Percentiles rank a stretch among this genome's conserved stretches.
Evolutionary conservation across 2,113 vertebrate species (phyloP).

Genomic region (Pseudolaguvia tuberculata): DNA sequence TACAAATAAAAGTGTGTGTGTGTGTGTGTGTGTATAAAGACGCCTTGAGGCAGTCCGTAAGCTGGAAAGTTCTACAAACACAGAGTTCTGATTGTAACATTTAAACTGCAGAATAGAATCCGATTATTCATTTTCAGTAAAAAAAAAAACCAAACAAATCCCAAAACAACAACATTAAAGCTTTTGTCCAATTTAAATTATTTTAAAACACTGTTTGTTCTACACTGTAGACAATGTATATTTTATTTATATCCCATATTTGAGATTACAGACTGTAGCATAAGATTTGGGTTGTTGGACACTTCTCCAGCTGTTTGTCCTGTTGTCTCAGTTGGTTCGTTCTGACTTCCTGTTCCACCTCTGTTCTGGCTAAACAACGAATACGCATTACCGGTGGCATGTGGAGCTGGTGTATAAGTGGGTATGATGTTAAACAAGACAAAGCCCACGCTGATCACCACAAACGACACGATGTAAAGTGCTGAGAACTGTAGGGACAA

Average conservation of each 20-base stretch:
- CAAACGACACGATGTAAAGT: constrained; percentile 85
- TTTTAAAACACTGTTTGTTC: constrained; percentile 2
- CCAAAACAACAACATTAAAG: too few species aligned
- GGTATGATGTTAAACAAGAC: constrained; percentile 80
- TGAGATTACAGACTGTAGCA: background rate
- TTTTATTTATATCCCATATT: background rate
- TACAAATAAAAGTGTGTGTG: too few species aligned
- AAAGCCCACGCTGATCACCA: constrained; percentile 85
- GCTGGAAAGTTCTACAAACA: too few species aligned
- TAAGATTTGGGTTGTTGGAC: background rate
- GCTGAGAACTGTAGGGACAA: constrained; percentile 68
- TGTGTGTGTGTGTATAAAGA: too few species aligned
- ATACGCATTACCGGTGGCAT: constrained; percentile 42
- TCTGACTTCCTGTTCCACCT: constrained; percentile 51
- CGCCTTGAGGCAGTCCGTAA: too few species aligned
- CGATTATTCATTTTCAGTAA: too few species aligned
- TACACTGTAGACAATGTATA: constrained; percentile 20
- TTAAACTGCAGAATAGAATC: too few species aligned
- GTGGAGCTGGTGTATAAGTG: constrained; percentile 50
- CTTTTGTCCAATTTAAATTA: too few species aligned
- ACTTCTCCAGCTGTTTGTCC: constrained; percentile 14
- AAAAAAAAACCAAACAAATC: too few species aligned
- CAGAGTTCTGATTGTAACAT: too few species aligned
- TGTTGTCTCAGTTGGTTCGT: constrained; percentile 35
- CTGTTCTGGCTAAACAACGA: constrained; percentile 58